Base-by-base conservation (phyloP, 2,113 vertebrate species). In the Noctilio leporinus region DNA sequence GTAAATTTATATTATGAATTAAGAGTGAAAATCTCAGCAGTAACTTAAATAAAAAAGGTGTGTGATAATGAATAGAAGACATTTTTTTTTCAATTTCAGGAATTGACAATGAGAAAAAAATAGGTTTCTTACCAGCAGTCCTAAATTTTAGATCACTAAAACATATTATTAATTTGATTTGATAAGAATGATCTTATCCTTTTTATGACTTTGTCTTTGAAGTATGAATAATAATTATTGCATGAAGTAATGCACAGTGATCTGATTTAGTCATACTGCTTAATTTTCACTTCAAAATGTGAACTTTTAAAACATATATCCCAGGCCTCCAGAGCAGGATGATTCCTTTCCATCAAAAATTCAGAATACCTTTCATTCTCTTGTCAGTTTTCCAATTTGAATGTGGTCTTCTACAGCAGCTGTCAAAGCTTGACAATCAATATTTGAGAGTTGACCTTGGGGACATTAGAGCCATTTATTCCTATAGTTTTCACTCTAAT, bases 101-200 rank as follows among this genome's bases (percentile, higher is more conserved):
- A 76, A 80, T 96, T 81, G 57, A 91, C 59, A 40, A 88, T 95
- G 33, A 95, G 97, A 85, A 95, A 96, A 96, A 96, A 88, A 93
- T 30, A 88, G 51, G 10, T 51, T 93, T 94, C 86, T 95, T 92
- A 94, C 70, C 84, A 94, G 91, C 67, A 97, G 67, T 76, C 73
- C 69, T 97, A 97, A 97, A 96, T 97, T 97, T 94, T 95, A 97
- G 90, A 95, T 97, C 90, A 97, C 88, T 96, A 96, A 93, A 97
- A 77, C 82, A 64, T 62, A 51, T 28, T 53, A 64, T n/a, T 59
- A 9, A 73, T 62, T 47, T 49, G 11, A 77, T 30, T 67, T 64
- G 19, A 30, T 62, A 97, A 51, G 75, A 83, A 85, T 82, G 84
- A 91, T 95, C 92, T 96, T 97, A 95, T 95, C 87, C 76, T 75